phyloP scores from a whole-genome alignment of 1,140 invertebrate species.

The Halesus radiatus region DNA sequence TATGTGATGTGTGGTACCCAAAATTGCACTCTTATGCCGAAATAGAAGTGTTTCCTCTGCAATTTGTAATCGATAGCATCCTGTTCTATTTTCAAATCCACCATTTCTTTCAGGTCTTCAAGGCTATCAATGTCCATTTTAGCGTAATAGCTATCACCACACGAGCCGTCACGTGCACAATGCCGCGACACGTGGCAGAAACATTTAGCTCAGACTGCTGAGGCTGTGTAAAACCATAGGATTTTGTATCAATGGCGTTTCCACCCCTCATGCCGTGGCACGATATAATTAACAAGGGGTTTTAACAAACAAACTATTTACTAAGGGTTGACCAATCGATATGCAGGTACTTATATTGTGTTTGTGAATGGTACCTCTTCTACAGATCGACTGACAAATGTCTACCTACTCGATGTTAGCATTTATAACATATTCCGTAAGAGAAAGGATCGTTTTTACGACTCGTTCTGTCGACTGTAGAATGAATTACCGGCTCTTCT shows the following conservation, averaged over 20 bases:
- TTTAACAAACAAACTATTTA: neutral
- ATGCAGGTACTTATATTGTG: neutral
- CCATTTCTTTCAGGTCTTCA: neutral
- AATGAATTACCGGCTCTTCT: too few relatives aligned
- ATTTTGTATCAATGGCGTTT: neutral
- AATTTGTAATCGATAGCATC: too few relatives aligned
- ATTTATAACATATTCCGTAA: too few relatives aligned
- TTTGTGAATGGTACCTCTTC: neutral
- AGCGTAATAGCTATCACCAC: neutral
- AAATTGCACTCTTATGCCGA: too few relatives aligned
- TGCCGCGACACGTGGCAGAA: neutral
- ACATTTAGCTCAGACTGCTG: neutral
- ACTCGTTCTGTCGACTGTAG: too few relatives aligned
- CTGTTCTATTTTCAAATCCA: too few relatives aligned
- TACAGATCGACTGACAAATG: too few relatives aligned
- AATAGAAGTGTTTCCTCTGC: too few relatives aligned
- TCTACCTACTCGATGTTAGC: too few relatives aligned
- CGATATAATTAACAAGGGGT: neutral
- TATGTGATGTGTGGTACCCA: too few relatives aligned
- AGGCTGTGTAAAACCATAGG: neutral
- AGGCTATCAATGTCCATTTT: slow-evolving; percentile 3
- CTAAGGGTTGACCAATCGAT: neutral
- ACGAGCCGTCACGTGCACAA: neutral
- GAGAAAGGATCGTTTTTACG: too few relatives aligned
- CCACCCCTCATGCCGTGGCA: neutral